Base-by-base conservation (phyloP, 2,113 vertebrate species). In the Isichthys henryi region DNA sequence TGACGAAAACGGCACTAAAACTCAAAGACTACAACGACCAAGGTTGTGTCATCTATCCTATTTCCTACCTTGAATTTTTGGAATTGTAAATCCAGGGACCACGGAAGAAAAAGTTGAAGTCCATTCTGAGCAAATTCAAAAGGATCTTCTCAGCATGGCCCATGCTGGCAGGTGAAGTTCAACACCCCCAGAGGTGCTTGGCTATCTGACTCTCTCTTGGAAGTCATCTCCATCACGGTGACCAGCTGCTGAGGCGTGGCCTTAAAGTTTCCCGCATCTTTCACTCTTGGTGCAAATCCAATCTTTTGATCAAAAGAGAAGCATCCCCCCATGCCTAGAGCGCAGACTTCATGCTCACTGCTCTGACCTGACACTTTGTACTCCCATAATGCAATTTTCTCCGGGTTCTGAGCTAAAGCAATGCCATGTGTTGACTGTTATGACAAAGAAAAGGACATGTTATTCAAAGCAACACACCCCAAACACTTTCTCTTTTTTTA, bases 1-100 rank as follows among this genome's bases (percentile, higher is more conserved):
- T 92, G 90, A 93, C 91, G 91, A 93, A 93, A 93, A 93, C n/a
- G 93, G 52, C n/a, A 27, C 17, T 31, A 77, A 39, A 77, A 45
- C 39, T 49, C 39, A 19, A 10, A 52, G 49, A 43, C 5, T 49
- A 35, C 3, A 2, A 88, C 15, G 52, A n/a, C 21, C 7, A 43
- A 86, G 91, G 93, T 93, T 93, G 93, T 95, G 92, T 92, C 92
- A 88, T 93, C 91, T 93, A 95, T 89, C 89, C 6, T 88, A 92
- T 93, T 92, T 89, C 70, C 62, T 62, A 91, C 92, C 62, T 31
- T 93, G 90, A 39, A 92, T 62, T n/a, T 53, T 21, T 53, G 35
- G 19, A 50, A 31, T 87, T 35, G 17, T 87, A 35, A 84, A 48
- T 45, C 82, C 4, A 43, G 35, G 35, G 35, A 80, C 35, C 27